Evolutionary conservation across 2,888 invertebrate species (phyloP), one percentile per base, ranked within the genome.

Genomic region (Epistrophe eligans): DNA sequence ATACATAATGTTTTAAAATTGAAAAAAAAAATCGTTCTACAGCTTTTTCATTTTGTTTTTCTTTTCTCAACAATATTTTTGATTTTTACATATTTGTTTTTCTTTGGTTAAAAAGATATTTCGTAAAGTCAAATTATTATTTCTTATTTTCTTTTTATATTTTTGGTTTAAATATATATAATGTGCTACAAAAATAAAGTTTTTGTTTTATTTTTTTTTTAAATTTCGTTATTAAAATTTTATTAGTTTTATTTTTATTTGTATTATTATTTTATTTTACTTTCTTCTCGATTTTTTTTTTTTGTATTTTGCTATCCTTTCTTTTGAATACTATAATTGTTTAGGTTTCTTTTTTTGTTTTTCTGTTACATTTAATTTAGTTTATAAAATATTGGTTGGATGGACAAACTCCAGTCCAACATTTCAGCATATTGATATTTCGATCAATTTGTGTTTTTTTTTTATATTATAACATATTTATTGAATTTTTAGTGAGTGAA

Each of bases 131-230:
- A 76, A 84, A 77, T 72, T 43, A 60, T 74, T 45, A 32, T 57
- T 60, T 70, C 6, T 52, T 84, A 1, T 45, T 28, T 35, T 71
- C 71, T 71, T 19, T 40, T 62, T 35, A 45, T 64, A 38, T 60
- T 66, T n/a, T 38, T 74, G 48, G 45, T 76, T 35, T 77, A 62
- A 57, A 73, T 79, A 87, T 79, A 87, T 83, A 83, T 83, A 87
- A 87, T 87, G 87, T 87, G 87, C 87, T 87, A 87, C 87, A 87
- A 87, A 87, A 87, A 87, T 87, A 87, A 87, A 87, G 77, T 87
- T 81, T 74, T 52, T 38, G 76, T 76, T 66, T 58, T 70, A 24
- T 60, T 70, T 19, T 50, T 74, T 57, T 73, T 43, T 43, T 43
- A 15, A 43, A 38, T 32, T 73, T 73, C 40, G 9, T 24, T 58